Evolutionary conservation across 2,888 invertebrate species (phyloP).

Genomic region (Coenonympha arcania): DNA sequence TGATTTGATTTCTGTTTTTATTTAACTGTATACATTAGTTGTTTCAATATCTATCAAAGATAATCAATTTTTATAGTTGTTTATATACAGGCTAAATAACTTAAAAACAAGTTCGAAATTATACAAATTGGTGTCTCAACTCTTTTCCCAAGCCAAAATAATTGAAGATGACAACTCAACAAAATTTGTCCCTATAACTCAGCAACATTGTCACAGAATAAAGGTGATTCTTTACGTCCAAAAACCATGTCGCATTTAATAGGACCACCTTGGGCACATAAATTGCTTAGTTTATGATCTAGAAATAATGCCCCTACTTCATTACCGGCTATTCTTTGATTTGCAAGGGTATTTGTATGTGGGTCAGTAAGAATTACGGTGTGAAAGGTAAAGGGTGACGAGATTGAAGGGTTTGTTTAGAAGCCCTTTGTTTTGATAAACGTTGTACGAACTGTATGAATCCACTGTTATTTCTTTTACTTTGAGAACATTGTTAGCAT

Average conservation of each 20-base stretch:
- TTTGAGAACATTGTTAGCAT: neutral
- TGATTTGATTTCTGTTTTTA: no score
- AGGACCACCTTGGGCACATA: constrained; percentile 58
- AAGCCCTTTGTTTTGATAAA: constrained; percentile 10
- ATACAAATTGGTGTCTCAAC: constrained; percentile 32
- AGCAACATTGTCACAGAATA: constrained; percentile 54
- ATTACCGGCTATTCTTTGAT: constrained; percentile 68
- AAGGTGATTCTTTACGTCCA: constrained; percentile 47
- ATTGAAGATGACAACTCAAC: constrained; percentile 35
- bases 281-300: constrained; percentile 69
- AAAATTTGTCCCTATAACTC: constrained; percentile 62
- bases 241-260: constrained; percentile 68
- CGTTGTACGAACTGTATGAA: neutral
- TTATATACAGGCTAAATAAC: no score
- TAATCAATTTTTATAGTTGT: no score
- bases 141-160: constrained; percentile 32
- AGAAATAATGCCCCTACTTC: constrained; percentile 67
- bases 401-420: constrained; percentile 29
- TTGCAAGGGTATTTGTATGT: constrained; percentile 55
- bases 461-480: neutral
- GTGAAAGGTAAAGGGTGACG: constrained; percentile 43
- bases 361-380: constrained; percentile 70
- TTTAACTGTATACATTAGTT: no score
- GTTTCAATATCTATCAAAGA: no score
- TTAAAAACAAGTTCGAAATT: no score